Base-by-base conservation (phyloP, 2,797 vertebrate genomes). In the Pachyuromys duprasi region DNA sequence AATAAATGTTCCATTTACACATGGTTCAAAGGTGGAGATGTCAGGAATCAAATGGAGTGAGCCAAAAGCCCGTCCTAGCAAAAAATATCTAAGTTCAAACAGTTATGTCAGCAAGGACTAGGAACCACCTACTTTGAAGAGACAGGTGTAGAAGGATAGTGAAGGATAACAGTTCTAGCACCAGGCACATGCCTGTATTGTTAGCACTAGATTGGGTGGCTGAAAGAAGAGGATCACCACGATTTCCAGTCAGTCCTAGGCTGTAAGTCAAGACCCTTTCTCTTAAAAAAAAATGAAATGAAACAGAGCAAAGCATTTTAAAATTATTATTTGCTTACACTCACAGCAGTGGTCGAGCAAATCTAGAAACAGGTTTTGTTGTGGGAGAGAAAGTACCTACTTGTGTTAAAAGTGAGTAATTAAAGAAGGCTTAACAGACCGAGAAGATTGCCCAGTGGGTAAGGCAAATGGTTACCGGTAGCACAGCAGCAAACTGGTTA, bases 1-100 rank as follows among this genome's bases (percentile, higher is more conserved):
- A 98, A 98, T 97, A 89, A 62, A 94, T 94, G 82, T 93, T 98
- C 95, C 81, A 95, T 95, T 97, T 97, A 95, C 76, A 97, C 97
- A 94, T 96, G 92, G 86, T 15, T 96, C 39, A 96, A 96, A 98
- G 81, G 60, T 74, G 93, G 17, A 74, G 33, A 90, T 93, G 97
- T 96, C 57, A 72, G 75, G 84, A 96, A 84, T 86, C 96, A 95
- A 95, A 84, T 12, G 91, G 84, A 97, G 97, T 60, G 5, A 81
- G 79, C 55, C 96, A 79, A 82, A 97, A 97, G 93, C 31, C 70
- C 90, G 72, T 93, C 75, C 97, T 94, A 95, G 55, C 39, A 17
- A 49, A 49, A 95, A 93, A 74, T 95, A 83, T 93, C 72, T 94
- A 97, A 95, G 26, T 97, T 72, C 79, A 93, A 82, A 82, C 3